phyloP scores from a whole-genome alignment of 2,888 invertebrate genomes.

The Zaprionus lineosus region DNA sequence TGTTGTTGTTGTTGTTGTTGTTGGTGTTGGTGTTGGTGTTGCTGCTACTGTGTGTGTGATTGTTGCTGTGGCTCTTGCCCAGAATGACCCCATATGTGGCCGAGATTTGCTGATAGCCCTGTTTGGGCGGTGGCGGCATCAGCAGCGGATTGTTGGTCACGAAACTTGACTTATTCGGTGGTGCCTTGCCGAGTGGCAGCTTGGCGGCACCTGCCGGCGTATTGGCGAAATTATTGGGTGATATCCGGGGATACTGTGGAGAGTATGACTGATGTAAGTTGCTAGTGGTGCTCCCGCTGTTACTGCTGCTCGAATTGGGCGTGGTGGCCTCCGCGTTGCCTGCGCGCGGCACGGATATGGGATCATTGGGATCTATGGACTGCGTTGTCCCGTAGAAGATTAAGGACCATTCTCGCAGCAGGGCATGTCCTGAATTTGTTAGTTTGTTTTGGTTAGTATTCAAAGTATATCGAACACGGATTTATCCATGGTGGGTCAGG shows the following conservation, averaged over 20 bases:
- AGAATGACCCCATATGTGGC: constrained; percentile 79
- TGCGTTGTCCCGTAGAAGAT: constrained; percentile 93
- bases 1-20: constrained; percentile 38
- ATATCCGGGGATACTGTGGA: constrained; percentile 80
- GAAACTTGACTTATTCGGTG: constrained; percentile 71
- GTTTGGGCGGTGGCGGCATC: constrained; percentile 56
- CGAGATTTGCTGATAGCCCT: constrained; percentile 80
- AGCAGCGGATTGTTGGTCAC: constrained; percentile 69
- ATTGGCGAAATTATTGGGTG: constrained; percentile 77
- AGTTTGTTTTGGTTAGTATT: neutral
- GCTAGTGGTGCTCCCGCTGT: constrained; percentile 69
- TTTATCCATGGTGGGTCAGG: too few relatives aligned
- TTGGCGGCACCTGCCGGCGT: constrained; percentile 52
- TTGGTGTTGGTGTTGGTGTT: constrained; percentile 39
- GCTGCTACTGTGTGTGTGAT: constrained; percentile 40
- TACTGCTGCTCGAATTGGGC: constrained; percentile 71
- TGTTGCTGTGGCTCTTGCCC: constrained; percentile 61
- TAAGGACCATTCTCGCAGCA: constrained; percentile 96
- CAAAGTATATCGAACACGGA: too few relatives aligned
- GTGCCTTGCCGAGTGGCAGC: constrained; percentile 62
- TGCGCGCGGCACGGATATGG: constrained; percentile 83
- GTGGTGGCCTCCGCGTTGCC: constrained; percentile 78
- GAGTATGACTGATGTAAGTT: constrained; percentile 81
- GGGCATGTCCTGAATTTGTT: constrained; percentile 89
- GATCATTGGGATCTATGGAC: constrained; percentile 86